Base-by-base conservation (phyloP, 1,140 invertebrate genomes). In the Coptotermes formosanus region DNA sequence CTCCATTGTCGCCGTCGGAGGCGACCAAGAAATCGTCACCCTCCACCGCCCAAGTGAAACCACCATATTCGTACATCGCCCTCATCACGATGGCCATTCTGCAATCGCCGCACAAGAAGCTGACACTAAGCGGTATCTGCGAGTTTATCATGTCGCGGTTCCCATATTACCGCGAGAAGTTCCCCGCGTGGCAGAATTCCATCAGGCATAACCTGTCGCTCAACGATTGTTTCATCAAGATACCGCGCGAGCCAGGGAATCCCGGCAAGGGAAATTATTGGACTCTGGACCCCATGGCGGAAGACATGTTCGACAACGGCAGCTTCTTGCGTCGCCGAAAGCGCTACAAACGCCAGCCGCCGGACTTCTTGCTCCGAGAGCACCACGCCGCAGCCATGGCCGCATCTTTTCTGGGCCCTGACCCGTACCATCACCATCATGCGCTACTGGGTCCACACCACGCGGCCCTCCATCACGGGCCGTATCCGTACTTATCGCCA, bases 231-330 rank as follows among this genome's bases (percentile, higher is more conserved):
- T 99, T 99, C 91, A 96, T 99, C 32, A 99, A 99, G 92, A 98
- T 99, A 82, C 98, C 99, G 0, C 92, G 99, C 9, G 98, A 99
- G 90, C 98, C 98, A 0, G 98, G 98, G 0, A 99, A 99, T 90
- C 99, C 99, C 0, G 98, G 98, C 0, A 99, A 99, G 89, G 99
- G 99, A 0, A 99, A 99, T 90, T 99, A 99, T 91, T 99, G 99
- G 99, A 98, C 98, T 1, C 91, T 99, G 82, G 98, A 99, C 91
- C 99, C 99, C 0, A 92, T 97, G 86, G 97, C 97, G 2, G 98
- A 99, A 90, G 97, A 99, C 89, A 99, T 99, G 99, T 99, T 99
- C 89, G 99, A 99, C 90, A 99, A 99, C 90, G 99, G 99, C 0
- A 98, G 97, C 89, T 99, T 99, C 90, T 92, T 99, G 81, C 91